A percentile compares a stretch with the other conserved stretches of the same genome.
Evolutionary conservation across 2,113 vertebrate genomes (phyloP).

Genomic region (Phalacrocorax carbo): DNA sequence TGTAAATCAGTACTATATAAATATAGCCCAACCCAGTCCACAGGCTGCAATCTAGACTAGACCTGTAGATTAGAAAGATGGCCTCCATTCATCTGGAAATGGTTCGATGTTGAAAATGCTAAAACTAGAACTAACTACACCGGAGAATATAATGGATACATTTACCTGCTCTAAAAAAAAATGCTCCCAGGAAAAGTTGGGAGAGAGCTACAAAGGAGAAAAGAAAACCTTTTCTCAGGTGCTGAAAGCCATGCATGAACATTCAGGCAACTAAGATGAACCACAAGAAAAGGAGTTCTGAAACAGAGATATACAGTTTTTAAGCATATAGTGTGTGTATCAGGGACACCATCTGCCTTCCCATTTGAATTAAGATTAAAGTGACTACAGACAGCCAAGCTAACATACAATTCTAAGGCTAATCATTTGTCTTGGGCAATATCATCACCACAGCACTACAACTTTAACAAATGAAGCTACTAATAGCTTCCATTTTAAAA

Average conservation of each 20-base stretch:
- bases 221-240: not conserved
- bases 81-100: constrained; percentile 53
- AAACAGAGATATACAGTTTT: not conserved
- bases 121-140: constrained; percentile 18
- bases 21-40: not conserved
- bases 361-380: not conserved
- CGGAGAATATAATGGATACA: not conserved
- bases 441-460: not conserved
- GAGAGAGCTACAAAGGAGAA: not conserved
- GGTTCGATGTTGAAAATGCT: not conserved
- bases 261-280: not conserved
- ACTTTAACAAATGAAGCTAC: not conserved
- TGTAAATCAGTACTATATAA: constrained; percentile 29
- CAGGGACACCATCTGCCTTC: not conserved
- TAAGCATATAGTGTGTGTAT: fast-evolving
- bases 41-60: constrained; percentile 20
- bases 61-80: not conserved
- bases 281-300: not conserved
- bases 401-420: not conserved
- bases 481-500: not conserved
- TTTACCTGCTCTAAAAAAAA: not conserved
- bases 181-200: not conserved
- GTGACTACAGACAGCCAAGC: not conserved
- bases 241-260: not conserved
- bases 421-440: not conserved